Evolutionary conservation across 1,140 invertebrate species (phyloP).

Genomic region (roundworm (Caenorhabditis elegans)): DNA sequence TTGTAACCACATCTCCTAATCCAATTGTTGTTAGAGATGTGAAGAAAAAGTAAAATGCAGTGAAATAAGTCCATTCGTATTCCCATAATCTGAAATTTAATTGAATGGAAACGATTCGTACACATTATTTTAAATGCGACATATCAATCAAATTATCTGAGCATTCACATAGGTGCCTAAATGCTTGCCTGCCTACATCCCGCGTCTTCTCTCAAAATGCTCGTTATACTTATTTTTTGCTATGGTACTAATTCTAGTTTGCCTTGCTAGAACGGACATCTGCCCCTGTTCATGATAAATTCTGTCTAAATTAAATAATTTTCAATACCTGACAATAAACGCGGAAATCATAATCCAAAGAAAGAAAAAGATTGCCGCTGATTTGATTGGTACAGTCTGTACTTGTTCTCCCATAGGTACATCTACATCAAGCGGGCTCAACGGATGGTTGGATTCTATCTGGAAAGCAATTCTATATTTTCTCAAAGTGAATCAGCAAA

Average conservation of each 20-base stretch:
- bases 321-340: neutral
- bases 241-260: no score
- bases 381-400: conserved; percentile 44
- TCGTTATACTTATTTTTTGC: no score
- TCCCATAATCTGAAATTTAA: conserved; percentile 72
- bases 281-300: no score
- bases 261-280: no score
- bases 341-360: conserved; percentile 34
- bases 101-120: no score
- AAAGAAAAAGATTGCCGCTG: conserved; percentile 40
- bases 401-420: conserved; percentile 39
- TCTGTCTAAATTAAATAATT: no score
- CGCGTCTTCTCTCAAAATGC: no score
- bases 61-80: conserved; percentile 77
- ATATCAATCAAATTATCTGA: no score
- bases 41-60: conserved; percentile 88
- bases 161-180: no score
- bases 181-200: no score
- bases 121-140: no score
- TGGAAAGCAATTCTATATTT: neutral
- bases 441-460: conserved; percentile 44
- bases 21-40: conserved; percentile 87
- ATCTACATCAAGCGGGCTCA: conserved; percentile 5
- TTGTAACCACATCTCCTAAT: conserved; percentile 46
- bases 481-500: neutral